Conservation (phyloP, 2,113 vertebrate species). For the Gallinago jamesoni region DNA sequence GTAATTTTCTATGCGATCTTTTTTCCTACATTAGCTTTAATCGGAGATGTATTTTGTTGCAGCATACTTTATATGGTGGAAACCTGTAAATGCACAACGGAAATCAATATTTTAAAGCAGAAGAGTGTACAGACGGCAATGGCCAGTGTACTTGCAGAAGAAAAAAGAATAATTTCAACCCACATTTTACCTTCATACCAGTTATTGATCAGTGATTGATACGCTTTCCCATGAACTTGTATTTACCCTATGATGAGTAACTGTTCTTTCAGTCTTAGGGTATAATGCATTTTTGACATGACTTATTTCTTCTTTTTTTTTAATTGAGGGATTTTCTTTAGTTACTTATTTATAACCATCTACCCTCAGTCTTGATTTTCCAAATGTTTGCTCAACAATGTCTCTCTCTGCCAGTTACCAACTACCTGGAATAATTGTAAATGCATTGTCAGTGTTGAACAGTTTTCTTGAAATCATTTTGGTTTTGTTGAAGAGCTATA, state of each 20-base stretch:
- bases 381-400: not conserved
- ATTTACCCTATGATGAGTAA: not conserved
- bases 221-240: not conserved
- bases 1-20: constrained; percentile 47
- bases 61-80: not conserved
- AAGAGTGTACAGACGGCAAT: not conserved
- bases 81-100: not conserved
- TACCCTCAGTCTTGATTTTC: not conserved
- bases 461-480: not conserved
- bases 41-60: not conserved
- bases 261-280: not conserved
- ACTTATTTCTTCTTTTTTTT: not conserved
- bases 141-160: not conserved
- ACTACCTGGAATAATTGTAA: not conserved
- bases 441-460: not conserved
- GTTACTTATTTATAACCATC: not conserved
- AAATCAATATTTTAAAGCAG: not conserved
- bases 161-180: not conserved
- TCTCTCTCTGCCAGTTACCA: not conserved
- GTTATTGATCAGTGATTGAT: not conserved
- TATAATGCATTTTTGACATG: not conserved
- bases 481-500: not conserved
- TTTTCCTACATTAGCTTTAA: not conserved
- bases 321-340: not conserved
- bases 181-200: not conserved